Base-by-base conservation (phyloP, 1,140 invertebrate species). In the Drosophila pachea region DNA sequence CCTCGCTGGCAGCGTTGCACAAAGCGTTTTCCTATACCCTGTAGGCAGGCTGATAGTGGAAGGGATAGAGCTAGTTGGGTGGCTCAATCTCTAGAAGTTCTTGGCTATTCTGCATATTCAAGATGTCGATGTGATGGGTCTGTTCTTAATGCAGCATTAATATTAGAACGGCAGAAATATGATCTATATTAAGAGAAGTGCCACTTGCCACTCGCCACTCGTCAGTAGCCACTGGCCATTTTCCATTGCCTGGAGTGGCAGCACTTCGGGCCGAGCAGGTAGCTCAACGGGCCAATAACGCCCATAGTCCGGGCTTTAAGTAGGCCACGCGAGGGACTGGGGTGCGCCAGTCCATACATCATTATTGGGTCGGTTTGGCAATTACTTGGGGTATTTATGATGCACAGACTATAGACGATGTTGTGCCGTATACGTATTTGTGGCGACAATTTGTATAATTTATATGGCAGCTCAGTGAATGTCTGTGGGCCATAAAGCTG, bases 401-500 rank as follows among this genome's bases (percentile, higher is more conserved):
- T 8, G 36, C 16, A 36, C 16, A 11, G 22, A 2, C 36, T 42
- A 43, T 56, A 45, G 31, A 32, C n/a, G 22, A 22, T 22, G 22
- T 22, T 22, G 3, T 22, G 22, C 11, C 12, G n/a, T 14, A 16
- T 14, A 56, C 8, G 22, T 22, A 8, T 56, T 56, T 42, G 22
- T 29, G 54, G 38, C 54, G 63, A 73, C 75, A 71, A 65, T 76
- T 68, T 67, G 70, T 74, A 74, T 77, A 82, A 82, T 82, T 81
- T 82, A 74, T 82, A 69, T 82, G 78, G 78, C 78, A 82, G 67
- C 77, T 82, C 74, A 74, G 35, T 77, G 75, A 68, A 71, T 65
- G 60, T 69, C 45, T 59, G 48, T 3, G 14, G 7, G 40, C 38
- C 73, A 69, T 72, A 79, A 50, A 73, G 66, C 68, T 58, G 68